Base-by-base conservation (phyloP, 2,797 vertebrate species). In the Gymnoscopelus microlampas region DNA sequence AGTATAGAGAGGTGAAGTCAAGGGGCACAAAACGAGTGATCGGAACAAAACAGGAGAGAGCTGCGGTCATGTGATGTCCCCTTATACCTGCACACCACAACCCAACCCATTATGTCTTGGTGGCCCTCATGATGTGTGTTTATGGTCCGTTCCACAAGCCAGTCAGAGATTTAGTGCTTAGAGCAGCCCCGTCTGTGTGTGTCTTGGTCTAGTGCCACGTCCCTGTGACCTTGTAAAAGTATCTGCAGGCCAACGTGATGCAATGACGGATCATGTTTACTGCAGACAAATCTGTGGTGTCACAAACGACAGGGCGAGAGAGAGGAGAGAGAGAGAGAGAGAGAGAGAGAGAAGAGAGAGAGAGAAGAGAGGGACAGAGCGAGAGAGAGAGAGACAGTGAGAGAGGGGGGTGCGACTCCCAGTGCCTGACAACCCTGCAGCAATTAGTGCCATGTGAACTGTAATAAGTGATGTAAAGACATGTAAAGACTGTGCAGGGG, bases 161-260 rank as follows among this genome's bases (percentile, higher is more conserved):
- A 73, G 69, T 67, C 67, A 63, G 35, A 79, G 78, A 86, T 85
- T 86, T 77, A 84, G 73, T 73, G 85, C 68, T 44, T 78, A 53
- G 60, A 69, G 62, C 73, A 80, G 71, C 76, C 39, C 6, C 9
- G 39, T 44, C 39, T 88, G 75, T 89, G 83, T 78, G 79, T 81
- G 87, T 76, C 66, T 90, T 89, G 88, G 89, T 83, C 80, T 73
- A 51, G 57, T 63, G 88, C 89, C 89, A 89, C 84, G 75, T 91
- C 81, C 90, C 73, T 74, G 88, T 87, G 91, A 93, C 92, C 92
- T 93, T 93, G 89, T 91, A 88, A 89, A 89, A 88, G 84, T 85
- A 88, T 90, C 91, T 83, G 87, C 92, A 88, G 89, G 91, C 85
- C 86, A 82, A 87, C 81, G 85, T 92, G 92, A 93, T 79, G 86